Evolutionary conservation across 92 coral and sea anemone species (phyloP).

Genomic region (Palythoa caribaeorum): DNA sequence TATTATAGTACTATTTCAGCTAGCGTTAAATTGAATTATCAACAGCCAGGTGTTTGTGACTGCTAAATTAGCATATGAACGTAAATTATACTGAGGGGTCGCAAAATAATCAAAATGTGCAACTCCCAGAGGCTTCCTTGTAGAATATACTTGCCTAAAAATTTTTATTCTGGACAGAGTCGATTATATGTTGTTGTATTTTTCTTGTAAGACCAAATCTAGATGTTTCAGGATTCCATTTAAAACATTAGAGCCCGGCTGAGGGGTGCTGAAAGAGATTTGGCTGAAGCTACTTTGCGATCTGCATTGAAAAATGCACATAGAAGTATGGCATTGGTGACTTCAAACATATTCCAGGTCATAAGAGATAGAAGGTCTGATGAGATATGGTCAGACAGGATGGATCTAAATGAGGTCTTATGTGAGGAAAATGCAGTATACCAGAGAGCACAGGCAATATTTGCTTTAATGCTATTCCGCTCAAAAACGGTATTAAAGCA

Average conservation of each 20-base stretch:
- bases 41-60: not conserved
- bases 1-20: not conserved
- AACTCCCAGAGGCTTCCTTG: too few species aligned
- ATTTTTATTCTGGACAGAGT: too few species aligned
- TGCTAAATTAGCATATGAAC: not conserved
- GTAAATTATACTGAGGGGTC: too few species aligned
- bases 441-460: not conserved
- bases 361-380: not conserved
- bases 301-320: not conserved
- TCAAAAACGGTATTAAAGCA: not conserved
- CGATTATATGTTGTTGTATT: too few species aligned
- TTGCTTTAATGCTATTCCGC: not conserved
- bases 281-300: not conserved
- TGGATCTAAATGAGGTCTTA: not conserved
- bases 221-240: not conserved
- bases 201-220: not conserved
- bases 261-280: not conserved
- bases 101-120: too few species aligned
- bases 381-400: not conserved
- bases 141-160: too few species aligned
- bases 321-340: not conserved
- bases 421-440: not conserved
- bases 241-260: not conserved
- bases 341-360: not conserved
- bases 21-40: not conserved